A percentile compares a stretch with the other conserved stretches of the same genome.
phyloP scores from a whole-genome alignment of 2,113 vertebrate genomes.

The Dinomys branickii region DNA sequence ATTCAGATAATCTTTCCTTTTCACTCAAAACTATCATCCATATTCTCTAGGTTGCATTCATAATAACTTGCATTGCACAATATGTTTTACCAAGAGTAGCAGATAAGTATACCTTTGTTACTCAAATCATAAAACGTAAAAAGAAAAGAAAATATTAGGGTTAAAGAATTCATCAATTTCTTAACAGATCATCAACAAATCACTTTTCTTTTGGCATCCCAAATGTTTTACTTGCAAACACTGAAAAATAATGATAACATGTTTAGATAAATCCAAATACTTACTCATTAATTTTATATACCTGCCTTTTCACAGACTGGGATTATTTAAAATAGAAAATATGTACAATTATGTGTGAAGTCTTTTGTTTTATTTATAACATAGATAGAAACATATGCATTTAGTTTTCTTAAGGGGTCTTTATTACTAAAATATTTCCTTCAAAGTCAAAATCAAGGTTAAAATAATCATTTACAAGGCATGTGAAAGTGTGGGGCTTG shows the following conservation, averaged over 20 bases:
- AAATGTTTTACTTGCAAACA: not conserved
- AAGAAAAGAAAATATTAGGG: not conserved
- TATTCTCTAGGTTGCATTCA: not conserved
- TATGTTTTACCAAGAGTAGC: not conserved
- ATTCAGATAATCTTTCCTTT: conserved; percentile 44
- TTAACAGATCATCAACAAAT: not conserved
- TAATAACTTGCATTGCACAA: not conserved
- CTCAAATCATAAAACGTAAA: conserved; percentile 30
- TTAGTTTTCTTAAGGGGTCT: not conserved
- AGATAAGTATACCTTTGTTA: not conserved
- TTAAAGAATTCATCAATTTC: conserved; percentile 31
- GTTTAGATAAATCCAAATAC: not conserved
- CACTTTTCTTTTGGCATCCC: not conserved
- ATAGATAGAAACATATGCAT: not conserved
- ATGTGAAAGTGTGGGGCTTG: not conserved
- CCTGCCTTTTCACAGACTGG: not conserved
- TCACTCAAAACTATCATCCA: conserved; percentile 37
- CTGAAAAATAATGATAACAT: not conserved
- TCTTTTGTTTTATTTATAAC: conserved; percentile 27
- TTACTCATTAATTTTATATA: conserved; percentile 43
- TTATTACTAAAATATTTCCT: not conserved
- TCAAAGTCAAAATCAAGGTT: conserved; percentile 18
- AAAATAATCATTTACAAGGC: not conserved
- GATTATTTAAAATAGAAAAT: conserved; percentile 24
- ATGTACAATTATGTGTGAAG: not conserved